A percentile compares a stretch with the other conserved stretches of the same genome.
phyloP scores from a whole-genome alignment of 2,888 invertebrate genomes.

The Spicauda simplicius region DNA sequence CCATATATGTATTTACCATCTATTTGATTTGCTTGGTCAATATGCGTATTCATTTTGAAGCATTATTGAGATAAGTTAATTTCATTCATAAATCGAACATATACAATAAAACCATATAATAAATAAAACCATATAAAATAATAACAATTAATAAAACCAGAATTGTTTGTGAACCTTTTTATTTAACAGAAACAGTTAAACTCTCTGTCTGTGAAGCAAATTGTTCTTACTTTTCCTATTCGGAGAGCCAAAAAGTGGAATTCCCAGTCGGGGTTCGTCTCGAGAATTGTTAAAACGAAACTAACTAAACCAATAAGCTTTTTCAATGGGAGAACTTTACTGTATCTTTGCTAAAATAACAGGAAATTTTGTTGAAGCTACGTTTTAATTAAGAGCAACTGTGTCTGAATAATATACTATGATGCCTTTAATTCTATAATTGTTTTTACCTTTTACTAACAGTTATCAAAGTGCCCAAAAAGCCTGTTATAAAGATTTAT shows the following conservation, averaged over 20 bases:
- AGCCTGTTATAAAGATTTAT: too few species aligned
- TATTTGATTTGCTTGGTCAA: too few species aligned
- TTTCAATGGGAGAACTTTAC: not conserved
- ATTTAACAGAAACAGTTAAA: constrained; percentile 4
- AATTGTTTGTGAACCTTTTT: not conserved
- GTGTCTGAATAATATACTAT: not conserved
- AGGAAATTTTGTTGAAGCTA: not conserved
- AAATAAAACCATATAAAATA: too few species aligned
- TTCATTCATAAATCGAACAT: too few species aligned
- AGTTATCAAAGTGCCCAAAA: too few species aligned
- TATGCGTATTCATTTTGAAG: too few species aligned
- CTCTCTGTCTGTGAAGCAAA: constrained; percentile 17
- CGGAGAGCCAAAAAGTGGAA: constrained; percentile 18
- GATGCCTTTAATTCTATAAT: too few species aligned
- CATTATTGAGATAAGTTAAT: too few species aligned
- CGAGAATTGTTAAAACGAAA: constrained; percentile 23
- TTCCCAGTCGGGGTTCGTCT: constrained; percentile 11
- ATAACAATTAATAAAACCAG: too few species aligned
- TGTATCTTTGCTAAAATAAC: constrained; percentile 4
- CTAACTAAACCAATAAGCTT: constrained; percentile 5
- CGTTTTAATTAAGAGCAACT: not conserved
- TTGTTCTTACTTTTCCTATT: constrained; percentile 23
- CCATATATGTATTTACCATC: too few species aligned
- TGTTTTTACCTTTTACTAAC: too few species aligned
- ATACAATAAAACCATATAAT: too few species aligned